Base-by-base conservation (phyloP, 2,797 vertebrate genomes). In the Scleropages formosus region DNA sequence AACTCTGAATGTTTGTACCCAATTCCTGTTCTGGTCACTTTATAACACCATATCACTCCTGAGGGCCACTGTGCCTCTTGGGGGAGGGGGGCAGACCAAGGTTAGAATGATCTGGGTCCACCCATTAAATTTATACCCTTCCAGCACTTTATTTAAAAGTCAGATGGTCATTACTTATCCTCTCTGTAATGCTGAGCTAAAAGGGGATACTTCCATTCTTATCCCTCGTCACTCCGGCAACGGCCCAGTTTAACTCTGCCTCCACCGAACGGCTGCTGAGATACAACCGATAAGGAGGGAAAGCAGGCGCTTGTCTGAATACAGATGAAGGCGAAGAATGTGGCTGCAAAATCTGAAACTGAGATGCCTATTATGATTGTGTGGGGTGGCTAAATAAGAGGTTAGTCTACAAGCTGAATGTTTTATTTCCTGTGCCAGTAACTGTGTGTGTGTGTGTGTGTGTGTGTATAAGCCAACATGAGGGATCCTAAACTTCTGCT, bases 61-160 rank as follows among this genome's bases (percentile, higher is more conserved):
- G 78, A 82, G 70, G 0, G 59, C 70, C 78, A 81, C 66, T 56
- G 31, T 75, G 80, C 56, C 22, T 61, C 53, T 79, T 56, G 71
- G 18, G 53, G 77, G 63, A 77, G 79, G 24, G 39, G 62, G 51
- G 73, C 82, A 77, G 67, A 78, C 69, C 56, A 78, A 78, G 80
- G 76, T 76, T 72, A 72, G 51, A 53, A 74, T 49, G 76, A 44
- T 63, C 82, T 67, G 13, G 22, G 61, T 46, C 59, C 67, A 49
- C 79, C 64, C 70, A 77, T 78, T 82, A 79, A 66, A 46, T 80
- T 79, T 70, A 80, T 84, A 84, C 26, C 80, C 74, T 80, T 83
- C 82, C 85, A 80, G 89, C 87, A 88, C 88, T 88, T 91, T 89
- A 89, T 80, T 76, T 49, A 22, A 20, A 31, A 71, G 49, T 85